Conservation (phyloP, 2,888 invertebrate species). For the Buathra laborator region DNA sequence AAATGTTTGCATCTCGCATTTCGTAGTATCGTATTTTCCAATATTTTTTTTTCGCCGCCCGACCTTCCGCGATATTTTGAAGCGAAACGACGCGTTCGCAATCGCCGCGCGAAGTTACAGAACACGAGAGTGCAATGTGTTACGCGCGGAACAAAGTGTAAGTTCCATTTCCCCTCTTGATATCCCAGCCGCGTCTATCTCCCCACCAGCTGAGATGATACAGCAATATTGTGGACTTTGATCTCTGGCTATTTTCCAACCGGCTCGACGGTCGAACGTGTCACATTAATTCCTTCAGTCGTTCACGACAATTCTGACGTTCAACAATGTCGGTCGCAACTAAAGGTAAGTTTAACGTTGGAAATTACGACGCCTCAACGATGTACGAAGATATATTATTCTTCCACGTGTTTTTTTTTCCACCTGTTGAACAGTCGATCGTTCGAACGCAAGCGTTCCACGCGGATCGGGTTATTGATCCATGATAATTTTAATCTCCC, state of each 20-base stretch:
- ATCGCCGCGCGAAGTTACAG: too few relatives aligned
- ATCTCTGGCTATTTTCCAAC: constrained; percentile 28
- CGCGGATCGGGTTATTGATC: too few relatives aligned
- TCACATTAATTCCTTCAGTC: constrained; percentile 8
- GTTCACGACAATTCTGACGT: neutral
- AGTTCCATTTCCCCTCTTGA: constrained; percentile 32
- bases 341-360: constrained; percentile 63
- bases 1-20: too few relatives aligned
- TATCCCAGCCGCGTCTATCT: constrained; percentile 28
- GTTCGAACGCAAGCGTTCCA: neutral
- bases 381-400: too few relatives aligned
- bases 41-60: too few relatives aligned
- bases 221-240: constrained; percentile 55
- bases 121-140: neutral
- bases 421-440: constrained; percentile 17
- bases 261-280: constrained; percentile 35
- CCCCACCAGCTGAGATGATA: constrained; percentile 19
- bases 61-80: too few relatives aligned
- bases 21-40: too few relatives aligned
- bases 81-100: too few relatives aligned
- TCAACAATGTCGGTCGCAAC: constrained; percentile 68
- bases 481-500: too few relatives aligned
- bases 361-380: neutral
- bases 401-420: neutral
- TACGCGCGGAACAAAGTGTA: constrained; percentile 42